Percentiles rank a stretch among this genome's conserved stretches.
phyloP scores from a whole-genome alignment of 1,140 invertebrate genomes.

The Penaeus japonicus region DNA sequence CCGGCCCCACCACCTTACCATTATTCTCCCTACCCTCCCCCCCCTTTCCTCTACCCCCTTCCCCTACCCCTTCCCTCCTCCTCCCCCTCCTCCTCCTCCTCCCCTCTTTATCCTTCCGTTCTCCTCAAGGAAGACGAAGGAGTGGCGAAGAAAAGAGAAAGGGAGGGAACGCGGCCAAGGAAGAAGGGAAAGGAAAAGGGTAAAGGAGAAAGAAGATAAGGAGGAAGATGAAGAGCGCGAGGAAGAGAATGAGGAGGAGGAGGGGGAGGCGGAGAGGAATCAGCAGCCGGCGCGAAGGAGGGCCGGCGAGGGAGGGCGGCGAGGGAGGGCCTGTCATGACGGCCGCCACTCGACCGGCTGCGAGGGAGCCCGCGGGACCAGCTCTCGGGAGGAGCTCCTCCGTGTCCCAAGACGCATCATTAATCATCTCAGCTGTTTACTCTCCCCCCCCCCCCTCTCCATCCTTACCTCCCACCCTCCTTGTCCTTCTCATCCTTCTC shows the following conservation, averaged over 20 bases:
- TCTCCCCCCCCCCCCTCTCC: not conserved
- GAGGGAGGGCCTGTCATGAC: not conserved
- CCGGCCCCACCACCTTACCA: no score
- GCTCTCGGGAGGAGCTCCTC: not conserved
- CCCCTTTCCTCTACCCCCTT: no score
- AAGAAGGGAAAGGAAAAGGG: not conserved
- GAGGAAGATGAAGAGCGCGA: not conserved
- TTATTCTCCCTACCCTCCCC: no score
- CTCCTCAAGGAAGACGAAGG: not conserved
- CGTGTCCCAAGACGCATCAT: constrained; percentile 16
- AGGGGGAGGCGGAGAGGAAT: no score
- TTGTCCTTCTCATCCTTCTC: not conserved
- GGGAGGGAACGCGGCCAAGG: not conserved
- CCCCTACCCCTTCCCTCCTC: no score
- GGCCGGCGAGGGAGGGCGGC: not conserved
- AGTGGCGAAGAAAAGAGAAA: not conserved
- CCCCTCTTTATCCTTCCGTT: no score
- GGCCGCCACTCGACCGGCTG: not conserved
- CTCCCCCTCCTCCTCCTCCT: no score
- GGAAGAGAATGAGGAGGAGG: not conserved
- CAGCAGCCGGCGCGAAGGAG: not conserved
- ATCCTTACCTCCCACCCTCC: not conserved
- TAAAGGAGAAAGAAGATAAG: not conserved
- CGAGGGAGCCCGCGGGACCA: not conserved
- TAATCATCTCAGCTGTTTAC: constrained; percentile 24